phyloP scores from a whole-genome alignment of 1,140 invertebrate species.

The Rhagoletis pomonella region DNA sequence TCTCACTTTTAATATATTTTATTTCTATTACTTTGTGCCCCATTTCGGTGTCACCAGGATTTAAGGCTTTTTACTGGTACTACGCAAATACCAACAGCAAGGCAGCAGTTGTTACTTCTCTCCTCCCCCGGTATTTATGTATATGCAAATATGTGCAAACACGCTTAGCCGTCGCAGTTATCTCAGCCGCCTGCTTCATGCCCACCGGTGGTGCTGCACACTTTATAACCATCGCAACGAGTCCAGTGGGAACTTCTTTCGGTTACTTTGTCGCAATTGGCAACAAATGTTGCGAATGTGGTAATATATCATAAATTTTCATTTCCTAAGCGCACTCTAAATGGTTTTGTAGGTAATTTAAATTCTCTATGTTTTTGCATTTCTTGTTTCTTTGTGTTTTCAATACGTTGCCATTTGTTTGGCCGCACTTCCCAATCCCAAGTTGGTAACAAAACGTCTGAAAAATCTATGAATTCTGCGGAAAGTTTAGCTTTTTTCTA shows the following conservation, averaged over 20 bases:
- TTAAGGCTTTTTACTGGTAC: background rate
- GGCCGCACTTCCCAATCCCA: conserved; percentile 24
- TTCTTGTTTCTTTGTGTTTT: background rate
- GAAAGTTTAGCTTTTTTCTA: conserved; percentile 4
- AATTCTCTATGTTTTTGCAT: background rate
- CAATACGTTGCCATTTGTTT: conserved; percentile 13
- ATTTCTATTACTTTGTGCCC: background rate
- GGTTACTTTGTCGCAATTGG: conserved; percentile 33
- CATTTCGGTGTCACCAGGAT: conserved; percentile 37
- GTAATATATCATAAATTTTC: conserved; percentile 52
- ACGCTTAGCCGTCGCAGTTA: background rate
- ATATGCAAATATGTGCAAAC: background rate
- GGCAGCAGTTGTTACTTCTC: background rate
- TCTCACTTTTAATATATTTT: background rate
- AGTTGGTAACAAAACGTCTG: conserved; percentile 32
- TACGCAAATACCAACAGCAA: background rate
- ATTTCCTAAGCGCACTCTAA: background rate
- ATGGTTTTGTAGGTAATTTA: conserved; percentile 51
- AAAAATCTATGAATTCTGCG: conserved; percentile 34
- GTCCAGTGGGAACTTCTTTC: conserved; percentile 3
- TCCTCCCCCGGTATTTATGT: background rate
- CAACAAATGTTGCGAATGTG: conserved; percentile 51
- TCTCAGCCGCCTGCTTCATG: background rate
- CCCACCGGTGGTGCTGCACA: background rate
- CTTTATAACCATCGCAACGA: background rate